A percentile compares a stretch with the other conserved stretches of the same genome.
Conservation (phyloP, 1,140 invertebrate species). For the Drosophila kohkoa region DNA sequence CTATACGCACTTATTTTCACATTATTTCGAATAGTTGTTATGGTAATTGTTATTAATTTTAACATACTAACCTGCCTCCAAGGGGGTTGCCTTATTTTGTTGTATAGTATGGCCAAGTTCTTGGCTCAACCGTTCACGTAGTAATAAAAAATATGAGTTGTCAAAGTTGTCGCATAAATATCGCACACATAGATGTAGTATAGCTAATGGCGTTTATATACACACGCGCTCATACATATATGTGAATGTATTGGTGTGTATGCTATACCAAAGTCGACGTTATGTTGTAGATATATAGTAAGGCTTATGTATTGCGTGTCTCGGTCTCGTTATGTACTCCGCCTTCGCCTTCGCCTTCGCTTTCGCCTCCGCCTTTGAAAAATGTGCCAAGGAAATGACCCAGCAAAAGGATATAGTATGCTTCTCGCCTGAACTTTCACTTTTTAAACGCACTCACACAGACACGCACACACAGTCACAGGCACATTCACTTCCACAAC, state of each 20-base stretch:
- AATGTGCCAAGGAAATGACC: conserved; percentile 53
- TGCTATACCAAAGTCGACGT: conserved; percentile 25
- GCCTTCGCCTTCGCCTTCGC: conserved; percentile 7
- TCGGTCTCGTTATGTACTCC: conserved; percentile 46
- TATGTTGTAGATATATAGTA: conserved; percentile 15
- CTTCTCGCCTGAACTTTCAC: conserved; percentile 61
- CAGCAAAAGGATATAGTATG: conserved; percentile 39
- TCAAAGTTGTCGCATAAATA: conserved; percentile 72
- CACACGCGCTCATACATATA: conserved; percentile 6
- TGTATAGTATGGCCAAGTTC: conserved; percentile 29
- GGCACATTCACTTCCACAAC: conserved; percentile 8
- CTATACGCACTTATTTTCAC: neutral
- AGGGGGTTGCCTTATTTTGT: conserved; percentile 43
- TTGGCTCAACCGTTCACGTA: conserved; percentile 27
- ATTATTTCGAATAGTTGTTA: neutral
- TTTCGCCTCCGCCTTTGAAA: conserved; percentile 4
- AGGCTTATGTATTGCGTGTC: conserved; percentile 57
- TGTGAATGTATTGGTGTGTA: conserved; percentile 12
- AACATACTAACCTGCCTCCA: conserved; percentile 59
- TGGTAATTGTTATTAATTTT: conserved; percentile 26
- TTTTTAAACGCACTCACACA: conserved; percentile 50
- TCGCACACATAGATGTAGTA: conserved; percentile 46
- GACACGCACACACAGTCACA: conserved; percentile 15
- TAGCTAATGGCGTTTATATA: conserved; percentile 41
- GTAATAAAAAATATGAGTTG: conserved; percentile 63